Base-by-base conservation (phyloP, 1,140 invertebrate genomes). In the Agraylea sexmaculata region DNA sequence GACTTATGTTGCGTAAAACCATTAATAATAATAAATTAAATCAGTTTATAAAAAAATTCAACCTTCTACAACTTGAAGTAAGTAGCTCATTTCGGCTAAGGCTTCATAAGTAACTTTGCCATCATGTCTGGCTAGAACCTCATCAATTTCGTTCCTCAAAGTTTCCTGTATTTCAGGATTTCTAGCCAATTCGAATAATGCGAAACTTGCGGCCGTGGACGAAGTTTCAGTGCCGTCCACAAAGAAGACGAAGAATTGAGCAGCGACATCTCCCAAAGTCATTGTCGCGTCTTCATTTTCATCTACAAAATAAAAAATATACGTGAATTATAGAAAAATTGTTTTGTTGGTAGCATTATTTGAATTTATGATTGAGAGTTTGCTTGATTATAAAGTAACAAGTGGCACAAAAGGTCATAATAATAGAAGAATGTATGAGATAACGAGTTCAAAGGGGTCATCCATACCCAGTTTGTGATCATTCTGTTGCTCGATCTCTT, bases 151-250 rank as follows among this genome's bases (percentile, higher is more conserved):
- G 33, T 69, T 49, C 17, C 66, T 58, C 0, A 77, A 21, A 41
- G 58, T 63, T 19, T 69, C 50, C 42, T 75, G 74, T 27, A 70
- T 53, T 6, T 69, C 62, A 13, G 60, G 64, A 51, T 73, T 56
- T 22, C 55, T 55, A 0, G 71, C 69, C 18, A 80, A 52, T 50
- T 67, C 59, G 16, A 59, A 53, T 7, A 63, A 47, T 3, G 60
- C 53, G 29, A 59, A 63, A n/a, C 60, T 59, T 19, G 78, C 53
- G 0, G 65, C 45, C n/a, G 62, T 64, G 3, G 71, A 64, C 1
- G 73, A 73, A 0, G 77, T 76, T 41, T 78, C 75, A 28, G 70
- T 75, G 10, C 75, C 74, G 36, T 72, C 74, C 2, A 72, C 47
- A 12, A 60, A 62, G 33, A 61, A 62, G 43, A 64, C 55, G 37